These are phyloP conservation scores for Sylvia borin DNA, from an alignment of 2,797 vertebrate genomes.

Conservation along the genomic window DNA sequence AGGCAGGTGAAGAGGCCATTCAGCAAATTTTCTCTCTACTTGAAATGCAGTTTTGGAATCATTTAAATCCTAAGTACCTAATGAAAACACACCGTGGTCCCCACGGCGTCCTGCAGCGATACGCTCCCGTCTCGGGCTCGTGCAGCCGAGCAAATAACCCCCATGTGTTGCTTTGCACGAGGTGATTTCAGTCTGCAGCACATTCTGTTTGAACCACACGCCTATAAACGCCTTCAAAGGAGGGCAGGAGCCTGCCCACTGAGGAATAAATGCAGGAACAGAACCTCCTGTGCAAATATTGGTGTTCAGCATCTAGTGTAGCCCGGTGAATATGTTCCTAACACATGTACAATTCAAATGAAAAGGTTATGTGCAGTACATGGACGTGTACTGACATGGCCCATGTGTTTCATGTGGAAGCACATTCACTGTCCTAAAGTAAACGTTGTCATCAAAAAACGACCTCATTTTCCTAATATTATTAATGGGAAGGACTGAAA, in stretches of 20 bases:
- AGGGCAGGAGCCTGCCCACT: constrained; percentile 15
- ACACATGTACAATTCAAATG: constrained; percentile 43
- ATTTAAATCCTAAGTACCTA: constrained; percentile 34
- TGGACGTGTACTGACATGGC: constrained; percentile 53
- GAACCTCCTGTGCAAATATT: constrained; percentile 58
- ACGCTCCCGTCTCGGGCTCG: neutral
- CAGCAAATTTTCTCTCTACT: constrained; percentile 28
- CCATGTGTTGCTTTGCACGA: neutral
- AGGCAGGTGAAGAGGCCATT: constrained; percentile 26
- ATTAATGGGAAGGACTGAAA: neutral
- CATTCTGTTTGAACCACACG: constrained; percentile 1
- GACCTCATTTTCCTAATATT: constrained; percentile 5
- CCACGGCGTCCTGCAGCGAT: neutral
- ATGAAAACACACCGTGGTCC: neutral
- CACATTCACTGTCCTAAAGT: constrained; percentile 57
- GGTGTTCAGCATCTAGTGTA: constrained; percentile 25
- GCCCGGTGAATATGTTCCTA: neutral
- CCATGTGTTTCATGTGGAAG: constrained; percentile 56
- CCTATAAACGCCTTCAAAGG: constrained; percentile 27
- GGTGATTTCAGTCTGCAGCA: constrained; percentile 10
- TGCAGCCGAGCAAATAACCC: neutral
- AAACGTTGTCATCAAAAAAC: neutral
- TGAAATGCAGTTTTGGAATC: constrained; percentile 42
- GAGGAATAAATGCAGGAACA: constrained; percentile 10
- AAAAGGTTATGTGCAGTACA: constrained; percentile 64